Evolutionary conservation across 35 echinoderm and acorn worm species (phyloP), one percentile per base, ranked within the genome.

Genomic region (Heliocidaris tuberculata): DNA sequence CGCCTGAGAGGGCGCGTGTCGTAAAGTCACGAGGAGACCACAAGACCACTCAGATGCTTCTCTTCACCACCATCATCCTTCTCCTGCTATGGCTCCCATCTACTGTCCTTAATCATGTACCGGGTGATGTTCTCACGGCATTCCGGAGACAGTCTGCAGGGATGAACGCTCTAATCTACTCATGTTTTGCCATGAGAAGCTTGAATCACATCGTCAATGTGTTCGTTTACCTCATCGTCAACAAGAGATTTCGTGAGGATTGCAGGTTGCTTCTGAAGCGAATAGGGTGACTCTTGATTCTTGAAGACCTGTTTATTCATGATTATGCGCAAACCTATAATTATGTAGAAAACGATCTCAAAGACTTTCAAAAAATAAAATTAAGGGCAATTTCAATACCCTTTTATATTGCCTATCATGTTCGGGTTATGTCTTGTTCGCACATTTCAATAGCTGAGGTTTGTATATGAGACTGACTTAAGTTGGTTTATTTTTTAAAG

Each of bases 1-100:
- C 87, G 9, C 31, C 87, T 6, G 32, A 89, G 87, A 89, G 31
- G 47, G 10, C 5, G 7, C 3, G 21, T 27, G 19, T 78, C 19
- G 2, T 78, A 24, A 78, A 3, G 17, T n/a, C 65, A 78, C 65
- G 65, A 78, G 27, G 65, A n/a, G 65, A 78, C 65, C 87, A 89
- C 87, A 32, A 32, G 87, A 89, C 87, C 31, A 89, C 87, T 30
- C 31, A 48, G 19, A 89, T 89, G 87, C 87, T 89, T 89, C 87
- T 89, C 32, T 89, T 89, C 87, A 48, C 47, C 87, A 89, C 87
- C 87, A 89, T 89, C 87, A 89, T 89, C 47, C 17, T 89, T 48
- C 47, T 89, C 47, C 87, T 48, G 12, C 31, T 89, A 13, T 89
- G 87, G 87, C 24, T 89, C 4, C 87, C 87, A 31, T 89, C 87